Conservation (phyloP, 2,113 vertebrate genomes). For the human (Homo sapiens) region GRCh38 chr2:131143501-131144000, state of each 20-base stretch:
- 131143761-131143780: neutral
- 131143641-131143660: neutral
- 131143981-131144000: neutral
- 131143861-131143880: neutral
- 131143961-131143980: neutral
- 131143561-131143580: neutral
- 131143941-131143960: neutral
- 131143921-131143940: neutral
- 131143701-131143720: neutral
- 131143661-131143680: neutral
- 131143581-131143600: neutral
- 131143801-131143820: neutral
- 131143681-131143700: neutral
- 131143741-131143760: neutral
- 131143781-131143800: neutral
- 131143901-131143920: neutral
- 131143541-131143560: neutral
- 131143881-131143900: neutral
- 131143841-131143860: neutral
- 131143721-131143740: neutral
- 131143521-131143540: neutral
- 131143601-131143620: neutral
- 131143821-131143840: neutral
- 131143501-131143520: neutral
- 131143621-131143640: neutral